These are phyloP conservation scores for Saccopteryx bilineata DNA, from an alignment of 2,113 vertebrate genomes.

Conservation along the genomic window DNA sequence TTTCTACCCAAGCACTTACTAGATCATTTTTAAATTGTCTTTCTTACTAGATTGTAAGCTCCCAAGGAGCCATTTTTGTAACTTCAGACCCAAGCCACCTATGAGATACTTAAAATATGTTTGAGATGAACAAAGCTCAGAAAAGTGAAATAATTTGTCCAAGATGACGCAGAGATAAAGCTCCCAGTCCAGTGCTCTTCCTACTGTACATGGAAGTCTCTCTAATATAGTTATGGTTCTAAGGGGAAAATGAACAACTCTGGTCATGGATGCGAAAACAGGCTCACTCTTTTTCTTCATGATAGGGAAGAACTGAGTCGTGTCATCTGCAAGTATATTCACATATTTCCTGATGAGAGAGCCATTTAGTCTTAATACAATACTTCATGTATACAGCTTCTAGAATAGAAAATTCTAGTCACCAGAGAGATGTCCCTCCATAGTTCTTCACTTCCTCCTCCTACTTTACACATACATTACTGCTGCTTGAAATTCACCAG, in stretches of 20 bases:
- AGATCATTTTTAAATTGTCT: slow-evolving; percentile 38
- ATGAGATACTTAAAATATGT: slow-evolving; percentile 66
- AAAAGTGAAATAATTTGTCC: slow-evolving; percentile 53
- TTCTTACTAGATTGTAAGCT: slow-evolving; percentile 36
- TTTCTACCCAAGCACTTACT: slow-evolving; percentile 31
- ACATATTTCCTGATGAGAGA: neutral
- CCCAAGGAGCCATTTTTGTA: slow-evolving; percentile 39
- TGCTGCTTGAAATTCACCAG: neutral
- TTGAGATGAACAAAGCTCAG: slow-evolving; percentile 55
- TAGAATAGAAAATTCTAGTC: slow-evolving; percentile 32
- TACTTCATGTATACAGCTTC: neutral
- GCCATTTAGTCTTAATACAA: neutral
- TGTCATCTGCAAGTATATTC: slow-evolving; percentile 46
- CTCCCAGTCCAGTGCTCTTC: slow-evolving; percentile 7
- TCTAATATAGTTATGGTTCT: slow-evolving; percentile 36
- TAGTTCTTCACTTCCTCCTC: neutral
- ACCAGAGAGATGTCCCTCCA: neutral
- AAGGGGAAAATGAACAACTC: neutral
- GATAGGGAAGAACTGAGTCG: slow-evolving; percentile 29
- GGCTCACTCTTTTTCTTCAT: slow-evolving; percentile 1
- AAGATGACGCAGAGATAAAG: slow-evolving; percentile 37
- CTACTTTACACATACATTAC: neutral
- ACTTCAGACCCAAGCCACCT: slow-evolving; percentile 15
- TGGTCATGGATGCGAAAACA: neutral
- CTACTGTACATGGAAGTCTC: neutral